These are phyloP conservation scores for Bombus haemorrhoidalis DNA, from an alignment of 1,140 invertebrate genomes.

Conservation along the genomic window DNA sequence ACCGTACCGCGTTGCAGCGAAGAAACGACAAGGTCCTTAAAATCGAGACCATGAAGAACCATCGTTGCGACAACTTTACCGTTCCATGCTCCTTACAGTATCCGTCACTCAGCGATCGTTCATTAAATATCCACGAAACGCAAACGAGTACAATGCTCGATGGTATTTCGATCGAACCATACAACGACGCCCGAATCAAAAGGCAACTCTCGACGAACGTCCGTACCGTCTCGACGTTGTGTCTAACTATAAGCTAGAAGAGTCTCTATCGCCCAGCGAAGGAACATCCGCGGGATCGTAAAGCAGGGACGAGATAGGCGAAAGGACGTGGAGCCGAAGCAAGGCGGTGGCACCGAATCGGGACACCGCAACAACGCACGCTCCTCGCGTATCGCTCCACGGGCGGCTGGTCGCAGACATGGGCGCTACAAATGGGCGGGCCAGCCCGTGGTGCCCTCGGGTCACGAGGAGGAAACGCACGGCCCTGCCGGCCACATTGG, in stretches of 20 bases:
- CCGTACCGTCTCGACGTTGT: not conserved
- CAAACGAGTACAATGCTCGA: not conserved
- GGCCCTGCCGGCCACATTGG: slow-evolving; percentile 67
- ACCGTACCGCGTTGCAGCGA: slow-evolving; percentile 12
- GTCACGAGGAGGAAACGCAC: slow-evolving; percentile 76
- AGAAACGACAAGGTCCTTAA: not conserved
- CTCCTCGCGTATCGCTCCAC: slow-evolving; percentile 68
- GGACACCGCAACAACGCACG: slow-evolving; percentile 50
- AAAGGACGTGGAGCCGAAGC: slow-evolving; percentile 45
- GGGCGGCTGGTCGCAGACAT: slow-evolving; percentile 78
- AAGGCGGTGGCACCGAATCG: slow-evolving; percentile 26
- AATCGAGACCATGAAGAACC: slow-evolving; percentile 22
- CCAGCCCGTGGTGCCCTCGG: slow-evolving; percentile 76
- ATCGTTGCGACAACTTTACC: not conserved
- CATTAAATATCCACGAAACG: not conserved
- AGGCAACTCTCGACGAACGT: not conserved
- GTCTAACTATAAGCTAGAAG: not conserved
- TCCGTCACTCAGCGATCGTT: not conserved
- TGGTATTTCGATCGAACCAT: not conserved
- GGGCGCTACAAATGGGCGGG: slow-evolving; percentile 81
- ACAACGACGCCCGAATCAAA: not conserved
- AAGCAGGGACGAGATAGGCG: slow-evolving; percentile 5
- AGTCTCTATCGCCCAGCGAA: not conserved
- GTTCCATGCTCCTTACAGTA: not conserved
- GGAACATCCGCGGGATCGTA: not conserved